Evolutionary conservation across 1,140 invertebrate genomes (phyloP).

Genomic region (Leucophenga varia): DNA sequence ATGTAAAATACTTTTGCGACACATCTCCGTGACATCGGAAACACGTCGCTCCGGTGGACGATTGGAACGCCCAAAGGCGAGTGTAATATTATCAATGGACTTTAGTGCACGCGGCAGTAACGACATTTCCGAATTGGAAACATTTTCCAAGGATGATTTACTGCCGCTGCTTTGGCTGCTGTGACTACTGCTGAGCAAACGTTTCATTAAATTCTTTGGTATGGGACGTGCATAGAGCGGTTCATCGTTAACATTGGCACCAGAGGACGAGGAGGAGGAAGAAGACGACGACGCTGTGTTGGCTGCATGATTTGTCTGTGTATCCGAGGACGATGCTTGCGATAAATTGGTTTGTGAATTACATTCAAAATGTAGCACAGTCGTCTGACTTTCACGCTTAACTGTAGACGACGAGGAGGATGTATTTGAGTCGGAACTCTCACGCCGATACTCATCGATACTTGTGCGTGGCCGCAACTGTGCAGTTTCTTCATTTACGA

Average conservation of each 20-base stretch:
- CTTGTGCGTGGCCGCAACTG: slow-evolving; percentile 8
- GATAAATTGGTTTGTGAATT: slow-evolving; percentile 21
- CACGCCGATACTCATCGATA: slow-evolving; percentile 17
- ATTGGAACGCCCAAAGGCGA: slow-evolving; percentile 37
- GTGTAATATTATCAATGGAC: slow-evolving; percentile 38
- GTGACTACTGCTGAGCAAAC: slow-evolving; percentile 21
- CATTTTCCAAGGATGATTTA: slow-evolving; percentile 20
- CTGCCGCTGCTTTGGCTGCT: background rate
- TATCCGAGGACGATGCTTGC: slow-evolving; percentile 18
- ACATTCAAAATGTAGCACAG: slow-evolving; percentile 25
- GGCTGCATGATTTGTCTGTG: slow-evolving; percentile 4
- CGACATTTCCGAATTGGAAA: slow-evolving; percentile 40
- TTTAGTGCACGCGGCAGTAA: slow-evolving; percentile 40
- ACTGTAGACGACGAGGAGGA: slow-evolving; percentile 31
- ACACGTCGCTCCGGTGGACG: slow-evolving; percentile 47
- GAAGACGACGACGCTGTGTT: slow-evolving; percentile 1
- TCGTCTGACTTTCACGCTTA: slow-evolving; percentile 42
- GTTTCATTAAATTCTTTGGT: slow-evolving; percentile 41
- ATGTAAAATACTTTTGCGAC: slow-evolving; percentile 59
- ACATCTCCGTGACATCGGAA: slow-evolving; percentile 51
- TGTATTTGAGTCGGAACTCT: slow-evolving; percentile 28
- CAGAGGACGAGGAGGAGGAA: slow-evolving; percentile 1
- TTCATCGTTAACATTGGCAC: background rate
- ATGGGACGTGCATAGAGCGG: slow-evolving; percentile 25
- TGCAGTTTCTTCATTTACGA: background rate